These are phyloP conservation scores for Scaptomyza tumidula DNA, from an alignment of 2,888 invertebrate species.

Conservation along the genomic window DNA sequence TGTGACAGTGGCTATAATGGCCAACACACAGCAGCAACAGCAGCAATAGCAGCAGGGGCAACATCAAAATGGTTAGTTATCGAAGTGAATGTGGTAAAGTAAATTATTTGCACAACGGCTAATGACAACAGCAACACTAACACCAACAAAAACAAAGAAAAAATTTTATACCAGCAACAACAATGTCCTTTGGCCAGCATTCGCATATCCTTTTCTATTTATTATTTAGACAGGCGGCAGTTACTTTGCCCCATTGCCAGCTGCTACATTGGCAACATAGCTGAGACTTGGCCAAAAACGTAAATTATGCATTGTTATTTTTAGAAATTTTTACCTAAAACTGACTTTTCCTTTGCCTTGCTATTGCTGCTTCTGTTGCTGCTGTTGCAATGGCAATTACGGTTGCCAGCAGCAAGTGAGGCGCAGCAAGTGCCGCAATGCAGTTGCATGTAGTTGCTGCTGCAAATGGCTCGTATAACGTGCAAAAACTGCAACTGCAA, in stretches of 20 bases:
- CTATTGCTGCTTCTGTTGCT: background rate
- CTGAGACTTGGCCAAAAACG: conserved; percentile 51
- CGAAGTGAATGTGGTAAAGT: conserved; percentile 79
- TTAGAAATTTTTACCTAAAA: conserved; percentile 72
- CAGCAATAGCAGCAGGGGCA: conserved; percentile 62
- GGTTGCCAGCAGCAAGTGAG: conserved; percentile 36
- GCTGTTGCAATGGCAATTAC: conserved; percentile 61
- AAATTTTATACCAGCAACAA: conserved; percentile 19
- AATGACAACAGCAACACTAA: conserved; percentile 71
- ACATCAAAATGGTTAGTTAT: conserved; percentile 79
- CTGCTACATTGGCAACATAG: conserved; percentile 51
- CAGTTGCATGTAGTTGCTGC: conserved; percentile 76
- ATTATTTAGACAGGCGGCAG: conserved; percentile 77
- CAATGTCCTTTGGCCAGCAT: conserved; percentile 41
- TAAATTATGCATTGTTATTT: conserved; percentile 79
- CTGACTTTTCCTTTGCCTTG: conserved; percentile 40
- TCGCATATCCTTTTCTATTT: conserved; percentile 67
- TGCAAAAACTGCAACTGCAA: conserved; percentile 77
- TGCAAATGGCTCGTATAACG: conserved; percentile 78
- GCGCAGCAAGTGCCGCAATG: conserved; percentile 71
- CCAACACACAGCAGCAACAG: conserved; percentile 52
- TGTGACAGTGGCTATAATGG: conserved; percentile 66
- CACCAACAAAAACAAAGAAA: conserved; percentile 20
- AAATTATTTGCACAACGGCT: conserved; percentile 80
- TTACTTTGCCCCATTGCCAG: conserved; percentile 65